phyloP scores from a whole-genome alignment of 2,797 vertebrate species.

The Gephyroberyx darwinii region DNA sequence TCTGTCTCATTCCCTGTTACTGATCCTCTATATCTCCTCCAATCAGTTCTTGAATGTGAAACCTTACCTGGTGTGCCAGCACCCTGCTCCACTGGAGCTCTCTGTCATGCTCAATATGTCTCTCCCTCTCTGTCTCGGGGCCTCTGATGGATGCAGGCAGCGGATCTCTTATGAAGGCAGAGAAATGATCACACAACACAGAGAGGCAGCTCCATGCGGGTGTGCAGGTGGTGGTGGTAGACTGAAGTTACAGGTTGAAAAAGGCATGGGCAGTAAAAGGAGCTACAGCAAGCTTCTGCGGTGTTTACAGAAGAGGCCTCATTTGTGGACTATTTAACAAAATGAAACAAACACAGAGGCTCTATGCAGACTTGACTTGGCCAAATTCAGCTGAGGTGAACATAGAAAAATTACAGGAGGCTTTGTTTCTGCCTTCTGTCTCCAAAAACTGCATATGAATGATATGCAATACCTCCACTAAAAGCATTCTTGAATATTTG shows the following conservation, averaged over 20 bases:
- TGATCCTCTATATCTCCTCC: constrained; percentile 32
- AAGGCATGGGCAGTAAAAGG: constrained; percentile 62
- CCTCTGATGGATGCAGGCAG: constrained; percentile 30
- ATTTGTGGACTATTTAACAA: constrained; percentile 12
- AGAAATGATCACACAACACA: constrained; percentile 17
- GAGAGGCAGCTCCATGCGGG: constrained; percentile 76
- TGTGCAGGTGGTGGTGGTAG: constrained; percentile 83
- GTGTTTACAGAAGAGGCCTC: constrained; percentile 47
- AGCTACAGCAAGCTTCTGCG: constrained; percentile 3
- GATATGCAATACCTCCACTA: constrained; percentile 6
- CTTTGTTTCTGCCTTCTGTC: constrained; percentile 6
- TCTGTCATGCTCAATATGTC: constrained; percentile 61
- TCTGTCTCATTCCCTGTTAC: constrained; percentile 9
- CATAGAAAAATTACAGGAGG: constrained; percentile 18
- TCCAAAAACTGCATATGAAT: not conserved
- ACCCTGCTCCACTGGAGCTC: constrained; percentile 38
- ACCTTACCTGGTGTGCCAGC: constrained; percentile 47
- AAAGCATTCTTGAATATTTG: constrained; percentile 26
- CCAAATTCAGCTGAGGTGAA: constrained; percentile 36
- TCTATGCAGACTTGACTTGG: constrained; percentile 19
- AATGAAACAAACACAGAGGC: constrained; percentile 20
- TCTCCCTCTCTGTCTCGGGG: constrained; percentile 31
- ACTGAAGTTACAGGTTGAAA: constrained; percentile 80
- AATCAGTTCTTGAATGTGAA: constrained; percentile 54
- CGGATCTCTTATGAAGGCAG: constrained; percentile 54